Evolutionary conservation across 2,888 invertebrate genomes (phyloP).

Genomic region (Dyspetes luteomarginatus): DNA sequence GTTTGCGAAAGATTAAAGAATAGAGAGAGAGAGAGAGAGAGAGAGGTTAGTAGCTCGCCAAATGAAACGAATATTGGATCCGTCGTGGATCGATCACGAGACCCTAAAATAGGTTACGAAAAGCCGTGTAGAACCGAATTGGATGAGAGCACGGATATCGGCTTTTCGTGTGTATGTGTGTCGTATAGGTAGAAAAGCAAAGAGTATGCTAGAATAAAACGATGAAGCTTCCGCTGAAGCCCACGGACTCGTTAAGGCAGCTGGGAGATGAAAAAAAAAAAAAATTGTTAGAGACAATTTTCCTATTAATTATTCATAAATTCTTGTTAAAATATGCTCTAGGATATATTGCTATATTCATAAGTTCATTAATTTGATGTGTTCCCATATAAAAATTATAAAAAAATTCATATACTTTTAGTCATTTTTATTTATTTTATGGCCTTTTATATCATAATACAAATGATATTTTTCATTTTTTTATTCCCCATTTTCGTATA

Average conservation of each 20-base stretch:
- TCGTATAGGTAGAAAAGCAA: conserved; percentile 1
- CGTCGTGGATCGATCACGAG: conserved; percentile 55
- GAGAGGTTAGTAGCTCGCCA: conserved; percentile 32
- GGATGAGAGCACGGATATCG: conserved; percentile 51
- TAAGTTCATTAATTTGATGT: too few relatives aligned
- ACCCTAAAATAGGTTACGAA: conserved; percentile 63
- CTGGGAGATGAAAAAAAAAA: conserved; percentile 7
- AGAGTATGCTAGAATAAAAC: conserved; percentile 35
- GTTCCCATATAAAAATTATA: too few relatives aligned
- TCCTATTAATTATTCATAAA: neutral
- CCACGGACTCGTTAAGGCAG: conserved; percentile 1
- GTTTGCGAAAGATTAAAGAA: neutral
- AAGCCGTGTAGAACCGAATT: conserved; percentile 57
- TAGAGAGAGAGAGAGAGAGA: neutral
- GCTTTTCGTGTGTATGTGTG: conserved; percentile 22
- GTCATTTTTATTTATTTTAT: too few relatives aligned
- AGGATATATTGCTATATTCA: too few relatives aligned
- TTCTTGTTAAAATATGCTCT: too few relatives aligned
- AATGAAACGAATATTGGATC: conserved; percentile 59
- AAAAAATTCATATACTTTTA: too few relatives aligned
- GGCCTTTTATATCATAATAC: too few relatives aligned
- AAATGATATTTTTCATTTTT: too few relatives aligned
- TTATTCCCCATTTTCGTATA: too few relatives aligned
- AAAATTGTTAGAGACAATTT: conserved; percentile 23
- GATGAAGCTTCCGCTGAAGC: conserved; percentile 43